These are phyloP conservation scores for Halocynthia roretzi DNA, from an alignment of 23 tunicate genomes.

Conservation along the genomic window DNA sequence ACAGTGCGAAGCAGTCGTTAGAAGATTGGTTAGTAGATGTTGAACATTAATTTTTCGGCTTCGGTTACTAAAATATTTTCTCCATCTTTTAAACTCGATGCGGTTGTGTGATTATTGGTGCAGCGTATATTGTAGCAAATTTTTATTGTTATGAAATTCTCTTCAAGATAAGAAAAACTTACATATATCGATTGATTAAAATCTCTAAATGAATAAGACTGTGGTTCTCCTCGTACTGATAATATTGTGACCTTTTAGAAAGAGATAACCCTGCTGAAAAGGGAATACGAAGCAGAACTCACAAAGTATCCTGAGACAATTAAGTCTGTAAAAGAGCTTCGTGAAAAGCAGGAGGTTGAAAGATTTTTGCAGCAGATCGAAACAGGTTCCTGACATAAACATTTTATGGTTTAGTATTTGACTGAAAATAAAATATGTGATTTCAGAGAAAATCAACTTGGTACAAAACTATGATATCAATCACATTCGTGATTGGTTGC, in stretches of 20 bases:
- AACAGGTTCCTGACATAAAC: conserved; percentile 1
- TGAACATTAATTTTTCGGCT: neutral
- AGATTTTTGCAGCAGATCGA: conserved; percentile 26
- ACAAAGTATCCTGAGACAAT: conserved; percentile 50
- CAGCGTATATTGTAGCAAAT: too few relatives aligned
- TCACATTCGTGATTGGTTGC: conserved; percentile 58
- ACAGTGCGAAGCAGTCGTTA: conserved; percentile 71
- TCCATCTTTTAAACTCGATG: too few relatives aligned
- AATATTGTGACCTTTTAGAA: conserved; percentile 23
- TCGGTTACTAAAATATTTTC: too few relatives aligned
- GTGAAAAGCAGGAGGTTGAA: conserved; percentile 38
- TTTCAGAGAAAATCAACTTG: neutral
- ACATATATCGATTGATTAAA: too few relatives aligned
- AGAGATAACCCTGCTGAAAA: conserved; percentile 59
- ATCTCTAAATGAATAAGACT: conserved; percentile 1
- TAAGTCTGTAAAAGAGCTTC: conserved; percentile 37
- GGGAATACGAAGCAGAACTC: conserved; percentile 51
- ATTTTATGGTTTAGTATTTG: neutral
- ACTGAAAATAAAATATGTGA: too few relatives aligned
- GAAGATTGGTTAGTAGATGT: conserved; percentile 44
- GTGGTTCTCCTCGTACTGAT: neutral
- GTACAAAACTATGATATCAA: conserved; percentile 77
- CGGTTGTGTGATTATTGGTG: too few relatives aligned
- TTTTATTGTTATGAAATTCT: too few relatives aligned
- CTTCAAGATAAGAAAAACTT: too few relatives aligned